Conservation (phyloP, 2,797 vertebrate genomes). For the Petrocephalus sullivani region DNA sequence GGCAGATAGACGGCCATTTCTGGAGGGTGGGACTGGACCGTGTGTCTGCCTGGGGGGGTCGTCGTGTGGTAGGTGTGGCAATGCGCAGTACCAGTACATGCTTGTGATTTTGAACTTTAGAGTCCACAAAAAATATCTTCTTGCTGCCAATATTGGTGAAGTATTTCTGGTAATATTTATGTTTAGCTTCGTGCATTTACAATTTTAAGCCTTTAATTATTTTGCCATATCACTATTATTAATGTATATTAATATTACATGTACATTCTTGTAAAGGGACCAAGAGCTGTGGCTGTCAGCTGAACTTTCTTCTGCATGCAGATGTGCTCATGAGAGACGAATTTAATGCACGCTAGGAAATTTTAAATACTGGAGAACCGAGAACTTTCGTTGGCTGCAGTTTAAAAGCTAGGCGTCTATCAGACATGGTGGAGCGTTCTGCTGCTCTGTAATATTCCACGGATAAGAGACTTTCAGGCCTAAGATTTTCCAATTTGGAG, state of each 20-base stretch:
- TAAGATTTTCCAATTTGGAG: constrained; percentile 20
- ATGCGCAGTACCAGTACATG: not conserved
- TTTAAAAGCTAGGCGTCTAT: not conserved
- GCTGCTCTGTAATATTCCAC: constrained; percentile 5
- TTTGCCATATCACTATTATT: not conserved
- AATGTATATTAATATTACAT: not conserved
- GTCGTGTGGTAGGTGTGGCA: too few relatives aligned
- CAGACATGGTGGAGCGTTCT: not conserved
- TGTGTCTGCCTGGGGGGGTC: too few relatives aligned
- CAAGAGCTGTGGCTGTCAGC: not conserved
- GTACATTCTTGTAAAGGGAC: not conserved
- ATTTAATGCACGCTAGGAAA: not conserved
- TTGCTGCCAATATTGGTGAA: not conserved
- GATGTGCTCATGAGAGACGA: not conserved
- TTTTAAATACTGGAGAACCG: not conserved
- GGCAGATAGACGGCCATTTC: too few relatives aligned
- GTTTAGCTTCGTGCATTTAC: not conserved
- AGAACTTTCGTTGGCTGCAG: not conserved
- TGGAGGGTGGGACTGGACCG: too few relatives aligned
- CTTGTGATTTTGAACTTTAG: not conserved
- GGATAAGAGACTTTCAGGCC: not conserved
- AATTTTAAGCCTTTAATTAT: not conserved
- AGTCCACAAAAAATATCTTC: not conserved
- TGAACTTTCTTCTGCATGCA: not conserved
- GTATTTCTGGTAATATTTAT: not conserved